These are phyloP conservation scores for Patella depressa DNA, from an alignment of 2,888 invertebrate species.

Conservation along the genomic window DNA sequence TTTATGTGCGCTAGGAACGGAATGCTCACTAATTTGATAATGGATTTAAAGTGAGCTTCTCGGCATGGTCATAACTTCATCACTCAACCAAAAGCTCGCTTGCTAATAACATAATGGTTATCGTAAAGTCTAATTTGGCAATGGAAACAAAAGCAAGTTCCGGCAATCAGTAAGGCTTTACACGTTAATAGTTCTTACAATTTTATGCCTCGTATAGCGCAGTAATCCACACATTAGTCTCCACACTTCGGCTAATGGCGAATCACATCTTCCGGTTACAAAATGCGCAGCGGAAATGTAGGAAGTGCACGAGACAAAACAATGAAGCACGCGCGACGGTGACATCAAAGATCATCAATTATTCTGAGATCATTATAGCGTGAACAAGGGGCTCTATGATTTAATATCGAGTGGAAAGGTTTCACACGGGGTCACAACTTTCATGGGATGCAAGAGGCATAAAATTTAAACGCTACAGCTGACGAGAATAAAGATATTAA, in stretches of 20 bases:
- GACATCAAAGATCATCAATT: background rate
- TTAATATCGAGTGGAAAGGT: no score
- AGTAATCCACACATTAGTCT: conserved; percentile 4
- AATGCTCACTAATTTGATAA: conserved; percentile 5
- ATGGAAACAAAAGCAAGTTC: background rate
- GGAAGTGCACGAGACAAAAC: conserved; percentile 5
- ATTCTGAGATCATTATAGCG: background rate
- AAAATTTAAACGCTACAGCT: no score
- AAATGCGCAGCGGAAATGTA: conserved; percentile 31
- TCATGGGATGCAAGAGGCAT: no score
- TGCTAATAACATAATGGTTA: conserved; percentile 1
- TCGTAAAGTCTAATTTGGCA: background rate
- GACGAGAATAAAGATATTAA: no score
- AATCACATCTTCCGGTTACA: conserved; percentile 31
- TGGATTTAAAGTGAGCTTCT: background rate
- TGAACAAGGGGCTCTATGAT: background rate
- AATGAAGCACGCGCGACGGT: background rate
- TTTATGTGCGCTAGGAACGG: conserved; percentile 10
- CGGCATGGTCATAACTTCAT: background rate
- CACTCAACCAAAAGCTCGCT: background rate
- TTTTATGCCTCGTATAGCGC: conserved; percentile 9
- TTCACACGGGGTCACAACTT: no score
- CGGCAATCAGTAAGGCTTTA: background rate
- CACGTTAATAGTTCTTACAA: background rate
- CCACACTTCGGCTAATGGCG: conserved; percentile 24